Conservation (phyloP, 2,113 vertebrate genomes). For the Megaptera novaeangliae region DNA sequence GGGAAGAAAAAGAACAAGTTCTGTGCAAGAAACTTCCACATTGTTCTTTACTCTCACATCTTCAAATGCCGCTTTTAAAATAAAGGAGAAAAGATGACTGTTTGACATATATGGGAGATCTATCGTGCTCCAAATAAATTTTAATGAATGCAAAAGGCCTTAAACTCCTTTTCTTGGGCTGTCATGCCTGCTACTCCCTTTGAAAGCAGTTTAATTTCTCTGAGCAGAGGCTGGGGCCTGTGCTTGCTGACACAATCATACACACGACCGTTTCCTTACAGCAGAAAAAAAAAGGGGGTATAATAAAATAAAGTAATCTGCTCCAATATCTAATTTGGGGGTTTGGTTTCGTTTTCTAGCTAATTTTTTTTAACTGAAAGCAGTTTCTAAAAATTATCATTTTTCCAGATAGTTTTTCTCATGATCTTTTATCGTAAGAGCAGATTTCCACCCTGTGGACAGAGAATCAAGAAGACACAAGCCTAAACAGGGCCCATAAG, state of each 20-base stretch:
- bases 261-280: not conserved
- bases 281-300: not conserved
- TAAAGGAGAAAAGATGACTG: constrained; percentile 70
- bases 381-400: not conserved
- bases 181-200: constrained; percentile 36
- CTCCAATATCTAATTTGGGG: constrained; percentile 58
- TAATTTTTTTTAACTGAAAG: not conserved
- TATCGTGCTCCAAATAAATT: constrained; percentile 74
- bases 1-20: not conserved
- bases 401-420: not conserved
- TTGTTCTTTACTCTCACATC: constrained; percentile 64
- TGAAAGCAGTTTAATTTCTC: constrained; percentile 68
- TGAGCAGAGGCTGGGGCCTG: not conserved
- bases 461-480: not conserved
- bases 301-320: not conserved
- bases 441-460: not conserved
- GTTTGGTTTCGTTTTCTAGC: constrained; percentile 55
- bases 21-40: constrained; percentile 53
- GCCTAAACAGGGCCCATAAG: no score
- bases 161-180: constrained; percentile 34
- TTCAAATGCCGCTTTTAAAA: constrained; percentile 77
- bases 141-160: constrained; percentile 75
- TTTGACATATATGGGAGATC: constrained; percentile 70
- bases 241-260: constrained; percentile 31
- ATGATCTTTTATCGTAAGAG: not conserved